These are phyloP conservation scores for Rhopalosiphum maidis DNA, from an alignment of 1,140 invertebrate species.

Conservation along the genomic window DNA sequence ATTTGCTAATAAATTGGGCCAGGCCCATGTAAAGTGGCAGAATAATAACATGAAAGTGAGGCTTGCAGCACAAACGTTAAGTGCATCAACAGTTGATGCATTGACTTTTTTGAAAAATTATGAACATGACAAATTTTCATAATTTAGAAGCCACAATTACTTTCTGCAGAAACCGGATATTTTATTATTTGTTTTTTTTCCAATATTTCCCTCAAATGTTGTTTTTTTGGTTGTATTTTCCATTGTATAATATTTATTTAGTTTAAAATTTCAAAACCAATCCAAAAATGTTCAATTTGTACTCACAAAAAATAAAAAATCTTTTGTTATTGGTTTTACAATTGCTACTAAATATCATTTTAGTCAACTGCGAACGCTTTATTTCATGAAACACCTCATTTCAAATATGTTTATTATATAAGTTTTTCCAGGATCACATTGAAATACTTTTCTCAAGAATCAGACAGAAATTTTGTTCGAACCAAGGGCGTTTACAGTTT, in stretches of 20 bases:
- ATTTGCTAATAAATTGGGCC: neutral
- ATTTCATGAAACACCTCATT: neutral
- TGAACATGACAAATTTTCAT: neutral
- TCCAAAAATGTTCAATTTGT: neutral
- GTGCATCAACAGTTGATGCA: slow-evolving; percentile 5
- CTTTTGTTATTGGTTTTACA: neutral
- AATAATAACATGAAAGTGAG: neutral
- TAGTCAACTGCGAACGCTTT: neutral
- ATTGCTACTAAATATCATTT: neutral
- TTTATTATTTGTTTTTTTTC: neutral
- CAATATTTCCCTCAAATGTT: slow-evolving; percentile 6
- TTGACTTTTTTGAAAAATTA: slow-evolving; percentile 20
- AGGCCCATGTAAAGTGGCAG: neutral
- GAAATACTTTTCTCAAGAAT: neutral
- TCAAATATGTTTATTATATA: neutral
- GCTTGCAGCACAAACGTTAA: neutral
- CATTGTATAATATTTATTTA: neutral
- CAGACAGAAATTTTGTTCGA: neutral
- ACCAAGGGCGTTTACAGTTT: too few species aligned
- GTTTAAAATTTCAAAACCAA: slow-evolving; percentile 6
- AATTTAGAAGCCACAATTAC: neutral
- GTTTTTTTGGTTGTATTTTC: neutral
- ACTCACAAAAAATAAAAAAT: neutral
- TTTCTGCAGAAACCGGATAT: neutral
- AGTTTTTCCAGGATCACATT: neutral